Percentiles rank a stretch among this genome's conserved stretches.
Evolutionary conservation across 2,888 invertebrate genomes (phyloP).

Genomic region (Diachrysia chrysitis): DNA sequence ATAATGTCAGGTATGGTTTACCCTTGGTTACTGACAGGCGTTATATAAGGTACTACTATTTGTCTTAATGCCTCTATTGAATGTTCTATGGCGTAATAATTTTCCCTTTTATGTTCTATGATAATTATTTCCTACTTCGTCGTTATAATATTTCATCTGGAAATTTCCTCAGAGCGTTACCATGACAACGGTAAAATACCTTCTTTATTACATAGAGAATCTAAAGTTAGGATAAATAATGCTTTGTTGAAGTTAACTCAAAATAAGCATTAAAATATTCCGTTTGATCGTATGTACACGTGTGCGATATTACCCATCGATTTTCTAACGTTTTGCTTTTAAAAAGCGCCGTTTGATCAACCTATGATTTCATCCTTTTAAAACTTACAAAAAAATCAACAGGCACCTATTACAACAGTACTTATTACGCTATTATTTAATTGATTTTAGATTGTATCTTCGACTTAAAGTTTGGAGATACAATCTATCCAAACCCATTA

Average conservation of each 20-base stretch:
- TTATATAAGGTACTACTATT: constrained; percentile 49
- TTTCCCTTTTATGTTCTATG: constrained; percentile 23
- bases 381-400: too few species aligned
- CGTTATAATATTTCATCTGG: not conserved
- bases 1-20: constrained; percentile 11
- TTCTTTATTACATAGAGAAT: not conserved
- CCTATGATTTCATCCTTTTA: too few species aligned
- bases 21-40: constrained; percentile 34
- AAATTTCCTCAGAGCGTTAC: not conserved
- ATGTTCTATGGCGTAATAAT: constrained; percentile 9
- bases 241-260: too few species aligned
- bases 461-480: too few species aligned
- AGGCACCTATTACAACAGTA: not conserved
- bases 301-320: too few species aligned
- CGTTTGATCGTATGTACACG: too few species aligned
- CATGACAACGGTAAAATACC: not conserved
- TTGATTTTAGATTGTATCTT: too few species aligned
- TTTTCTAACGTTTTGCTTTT: too few species aligned
- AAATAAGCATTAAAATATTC: too few species aligned
- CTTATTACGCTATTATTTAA: not conserved
- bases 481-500: too few species aligned
- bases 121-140: constrained; percentile 5
- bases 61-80: constrained; percentile 50
- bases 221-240: not conserved
- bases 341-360: too few species aligned